phyloP scores from a whole-genome alignment of 2,888 invertebrate species.

The Harpagoxenus sublaevis region DNA sequence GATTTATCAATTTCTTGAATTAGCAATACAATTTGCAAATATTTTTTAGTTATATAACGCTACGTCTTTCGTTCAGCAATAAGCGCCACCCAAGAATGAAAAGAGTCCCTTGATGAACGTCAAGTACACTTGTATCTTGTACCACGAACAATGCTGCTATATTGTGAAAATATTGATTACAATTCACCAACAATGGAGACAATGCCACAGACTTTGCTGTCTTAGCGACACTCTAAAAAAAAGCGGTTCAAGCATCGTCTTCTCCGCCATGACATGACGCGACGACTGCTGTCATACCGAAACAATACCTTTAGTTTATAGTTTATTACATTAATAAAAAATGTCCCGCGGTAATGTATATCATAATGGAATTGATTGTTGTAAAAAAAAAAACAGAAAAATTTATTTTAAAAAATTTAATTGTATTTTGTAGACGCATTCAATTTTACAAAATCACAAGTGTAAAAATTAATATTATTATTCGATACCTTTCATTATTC shows the following conservation, averaged over 20 bases:
- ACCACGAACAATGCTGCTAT: conserved; percentile 85
- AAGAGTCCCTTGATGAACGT: conserved; percentile 59
- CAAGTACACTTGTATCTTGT: conserved; percentile 76
- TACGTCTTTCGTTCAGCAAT: background rate
- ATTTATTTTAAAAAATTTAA: no score
- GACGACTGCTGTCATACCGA: background rate
- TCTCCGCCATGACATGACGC: conserved; percentile 18
- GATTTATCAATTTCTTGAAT: background rate
- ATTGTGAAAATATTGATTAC: conserved; percentile 86
- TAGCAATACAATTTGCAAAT: background rate
- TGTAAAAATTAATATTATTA: no score
- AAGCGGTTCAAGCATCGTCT: conserved; percentile 74
- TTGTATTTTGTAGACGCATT: no score
- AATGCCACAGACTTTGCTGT: conserved; percentile 82
- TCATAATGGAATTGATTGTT: no score
- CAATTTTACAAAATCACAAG: no score
- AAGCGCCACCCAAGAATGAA: background rate
- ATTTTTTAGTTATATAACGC: background rate
- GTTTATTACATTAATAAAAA: background rate
- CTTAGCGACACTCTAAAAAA: conserved; percentile 79
- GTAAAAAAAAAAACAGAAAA: no score
- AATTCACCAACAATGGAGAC: conserved; percentile 85
- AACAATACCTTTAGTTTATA: conserved; percentile 23
- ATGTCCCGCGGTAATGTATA: background rate
- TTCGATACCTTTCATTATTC: no score